Percentiles rank a stretch among this genome's conserved stretches.
These are phyloP conservation scores for Pelecanus crispus DNA, from an alignment of 2,113 vertebrate species.

Conservation along the genomic window DNA sequence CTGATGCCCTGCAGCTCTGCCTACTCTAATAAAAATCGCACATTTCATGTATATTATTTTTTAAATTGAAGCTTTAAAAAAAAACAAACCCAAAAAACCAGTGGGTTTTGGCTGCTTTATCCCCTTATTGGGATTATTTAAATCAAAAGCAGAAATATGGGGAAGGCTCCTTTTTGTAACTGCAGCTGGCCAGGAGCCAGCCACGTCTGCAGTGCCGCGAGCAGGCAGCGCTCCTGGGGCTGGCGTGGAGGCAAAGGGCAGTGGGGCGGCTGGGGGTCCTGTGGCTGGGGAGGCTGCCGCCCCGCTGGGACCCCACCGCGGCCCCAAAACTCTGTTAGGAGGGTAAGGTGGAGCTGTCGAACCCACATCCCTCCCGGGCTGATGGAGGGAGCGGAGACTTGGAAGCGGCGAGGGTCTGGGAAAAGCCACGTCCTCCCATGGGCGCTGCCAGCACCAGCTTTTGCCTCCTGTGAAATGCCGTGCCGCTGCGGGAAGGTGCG, in stretches of 20 bases:
- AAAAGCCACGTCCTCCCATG: background rate
- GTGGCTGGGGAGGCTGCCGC: background rate
- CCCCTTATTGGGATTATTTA: conserved; percentile 15
- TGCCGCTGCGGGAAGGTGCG: rapidly evolving
- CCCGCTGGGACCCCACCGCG: background rate
- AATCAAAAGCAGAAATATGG: conserved; percentile 21
- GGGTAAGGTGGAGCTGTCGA: rapidly evolving
- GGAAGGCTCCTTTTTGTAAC: background rate
- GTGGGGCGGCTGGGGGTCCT: rapidly evolving
- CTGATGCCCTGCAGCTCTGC: background rate
- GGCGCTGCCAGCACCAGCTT: background rate
- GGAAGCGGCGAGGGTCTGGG: background rate
- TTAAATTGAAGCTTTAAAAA: background rate
- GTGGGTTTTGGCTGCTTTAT: conserved; percentile 33
- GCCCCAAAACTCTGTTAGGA: rapidly evolving
- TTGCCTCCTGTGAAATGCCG: background rate
- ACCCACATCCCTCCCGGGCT: rapidly evolving
- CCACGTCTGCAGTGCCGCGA: background rate
- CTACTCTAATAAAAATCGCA: background rate
- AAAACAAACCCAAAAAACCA: no score
- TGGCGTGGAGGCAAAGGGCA: background rate
- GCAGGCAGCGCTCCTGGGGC: background rate
- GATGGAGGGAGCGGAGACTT: background rate
- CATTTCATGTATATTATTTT: background rate
- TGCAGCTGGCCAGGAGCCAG: background rate